These are phyloP conservation scores for Elaphurus davidianus DNA, from an alignment of 2,113 vertebrate species.

Conservation along the genomic window DNA sequence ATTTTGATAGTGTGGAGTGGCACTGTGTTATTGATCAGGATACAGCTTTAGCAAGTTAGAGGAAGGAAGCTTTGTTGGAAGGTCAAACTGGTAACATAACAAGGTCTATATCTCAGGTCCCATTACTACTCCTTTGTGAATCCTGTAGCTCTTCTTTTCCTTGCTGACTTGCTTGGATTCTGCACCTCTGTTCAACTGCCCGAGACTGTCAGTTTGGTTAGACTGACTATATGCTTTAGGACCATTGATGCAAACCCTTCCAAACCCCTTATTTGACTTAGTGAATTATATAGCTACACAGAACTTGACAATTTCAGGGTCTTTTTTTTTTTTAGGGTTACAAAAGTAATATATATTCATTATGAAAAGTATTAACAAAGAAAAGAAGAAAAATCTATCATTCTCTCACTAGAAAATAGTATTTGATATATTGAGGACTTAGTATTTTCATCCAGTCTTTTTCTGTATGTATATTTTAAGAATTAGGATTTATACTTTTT, in stretches of 20 bases:
- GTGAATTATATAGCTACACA: background rate
- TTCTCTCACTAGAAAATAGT: background rate
- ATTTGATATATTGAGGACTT: background rate
- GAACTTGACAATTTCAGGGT: background rate
- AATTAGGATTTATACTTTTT: background rate
- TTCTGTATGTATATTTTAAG: background rate
- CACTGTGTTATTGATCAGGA: background rate
- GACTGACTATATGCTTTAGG: background rate
- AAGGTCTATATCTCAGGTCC: background rate
- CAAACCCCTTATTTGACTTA: background rate
- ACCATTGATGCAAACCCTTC: background rate
- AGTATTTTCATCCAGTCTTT: background rate
- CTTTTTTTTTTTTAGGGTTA: background rate
- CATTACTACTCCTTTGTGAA: background rate
- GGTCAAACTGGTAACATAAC: background rate
- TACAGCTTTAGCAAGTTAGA: background rate
- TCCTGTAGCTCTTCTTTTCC: background rate
- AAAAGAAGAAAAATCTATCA: background rate
- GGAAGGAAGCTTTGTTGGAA: background rate
- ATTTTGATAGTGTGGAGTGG: background rate
- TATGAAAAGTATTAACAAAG: background rate
- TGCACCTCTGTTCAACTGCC: background rate
- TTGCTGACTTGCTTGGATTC: background rate
- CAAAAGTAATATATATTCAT: background rate
- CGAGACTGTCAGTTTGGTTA: background rate